Evolutionary conservation across 2,797 vertebrate genomes (phyloP), one percentile per base, ranked within the genome.

Genomic region (Hirundo rustica): DNA sequence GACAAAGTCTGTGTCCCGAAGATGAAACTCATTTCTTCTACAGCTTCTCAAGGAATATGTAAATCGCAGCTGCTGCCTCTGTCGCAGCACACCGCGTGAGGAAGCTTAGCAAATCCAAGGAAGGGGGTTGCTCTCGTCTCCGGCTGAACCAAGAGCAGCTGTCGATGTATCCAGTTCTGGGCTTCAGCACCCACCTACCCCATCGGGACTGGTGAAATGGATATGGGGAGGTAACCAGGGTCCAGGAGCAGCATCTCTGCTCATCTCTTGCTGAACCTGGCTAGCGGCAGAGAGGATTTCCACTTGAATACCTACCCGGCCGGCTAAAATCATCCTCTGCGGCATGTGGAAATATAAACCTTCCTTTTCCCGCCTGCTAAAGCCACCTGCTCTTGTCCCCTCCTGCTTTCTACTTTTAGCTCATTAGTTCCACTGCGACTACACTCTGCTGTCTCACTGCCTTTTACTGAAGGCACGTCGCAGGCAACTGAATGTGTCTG

Each of bases 361-460:
- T 92, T 83, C 62, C 7, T 93, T 95, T 96, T 96, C 94, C 92
- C 92, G 67, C 92, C 93, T 81, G 92, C 80, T 30, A 48, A 94
- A 95, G 89, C 93, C 96, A 96, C 94, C 95, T 96, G 94, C 94
- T 87, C 76, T 88, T 76, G 91, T 95, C 91, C 88, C 89, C 94
- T 96, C 83, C 93, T 58, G 89, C 62, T 88, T 93, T 91, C 95
- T 89, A 89, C 84, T 93, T 94, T 92, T 93, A 95, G 95, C 95
- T 88, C 79, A 40, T 93, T 94, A 95, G 95, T 92, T 94, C 91
- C 87, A 91, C 68, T 5, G 7, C 5, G 0, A 30, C 78, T n/a
- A 26, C 82, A 17, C 70, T 36, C 38, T 47, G 55, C 36, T 44
- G 82, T 55, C 82, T 75, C 38, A 3, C 74, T 92, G 95, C 73